phyloP scores from a whole-genome alignment of 1,140 invertebrate species.

The Helicoverpa zea region DNA sequence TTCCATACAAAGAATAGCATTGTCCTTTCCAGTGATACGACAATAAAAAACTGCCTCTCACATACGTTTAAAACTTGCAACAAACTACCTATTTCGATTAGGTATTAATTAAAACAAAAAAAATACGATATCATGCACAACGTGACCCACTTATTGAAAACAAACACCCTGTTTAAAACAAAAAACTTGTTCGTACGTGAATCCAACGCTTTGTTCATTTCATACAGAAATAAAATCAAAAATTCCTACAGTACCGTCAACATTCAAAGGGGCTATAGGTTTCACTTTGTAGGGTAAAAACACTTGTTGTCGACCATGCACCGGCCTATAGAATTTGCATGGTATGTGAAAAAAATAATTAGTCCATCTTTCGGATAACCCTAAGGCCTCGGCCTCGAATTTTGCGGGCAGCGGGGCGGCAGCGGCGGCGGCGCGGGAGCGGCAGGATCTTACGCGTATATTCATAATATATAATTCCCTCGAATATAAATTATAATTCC shows the following conservation, averaged over 20 bases:
- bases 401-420: too few relatives aligned
- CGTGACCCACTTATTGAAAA: slow-evolving; percentile 18
- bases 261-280: slow-evolving; percentile 32
- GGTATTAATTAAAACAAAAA: background rate
- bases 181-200: slow-evolving; percentile 11
- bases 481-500: too few relatives aligned
- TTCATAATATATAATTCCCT: too few relatives aligned
- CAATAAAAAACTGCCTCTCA: too few relatives aligned
- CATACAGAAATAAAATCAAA: slow-evolving; percentile 39
- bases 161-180: slow-evolving; percentile 7
- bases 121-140: background rate
- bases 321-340: too few relatives aligned
- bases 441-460: too few relatives aligned
- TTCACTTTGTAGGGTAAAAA: slow-evolving; percentile 17
- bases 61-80: background rate
- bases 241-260: slow-evolving; percentile 25
- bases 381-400: too few relatives aligned
- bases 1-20: too few relatives aligned
- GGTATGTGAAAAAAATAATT: too few relatives aligned
- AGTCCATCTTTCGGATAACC: too few relatives aligned
- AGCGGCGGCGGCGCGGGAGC: too few relatives aligned
- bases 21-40: too few relatives aligned
- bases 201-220: slow-evolving; percentile 19
- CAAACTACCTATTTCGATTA: background rate
- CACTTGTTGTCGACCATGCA: background rate